phyloP scores from a whole-genome alignment of 2,113 vertebrate genomes.

The Genyomyrus donnyi region DNA sequence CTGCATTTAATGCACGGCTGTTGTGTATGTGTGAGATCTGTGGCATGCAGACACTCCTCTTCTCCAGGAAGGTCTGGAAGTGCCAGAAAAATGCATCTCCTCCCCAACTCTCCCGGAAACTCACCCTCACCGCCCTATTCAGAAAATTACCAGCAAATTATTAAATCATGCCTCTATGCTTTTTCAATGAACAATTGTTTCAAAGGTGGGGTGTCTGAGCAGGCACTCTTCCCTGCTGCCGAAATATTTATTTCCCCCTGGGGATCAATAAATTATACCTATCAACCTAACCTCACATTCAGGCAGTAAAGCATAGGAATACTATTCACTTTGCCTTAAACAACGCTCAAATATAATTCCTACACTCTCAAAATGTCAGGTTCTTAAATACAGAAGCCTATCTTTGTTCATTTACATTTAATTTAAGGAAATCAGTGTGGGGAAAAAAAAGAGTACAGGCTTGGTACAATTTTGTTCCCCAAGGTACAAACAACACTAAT shows the following conservation, averaged over 20 bases:
- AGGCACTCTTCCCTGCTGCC: not conserved
- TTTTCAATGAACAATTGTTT: not conserved
- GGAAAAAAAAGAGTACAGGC: not conserved
- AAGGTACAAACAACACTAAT: not conserved
- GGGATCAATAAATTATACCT: not conserved
- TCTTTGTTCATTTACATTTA: not conserved
- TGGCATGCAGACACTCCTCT: not conserved
- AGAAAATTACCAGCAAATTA: not conserved
- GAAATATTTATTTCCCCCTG: not conserved
- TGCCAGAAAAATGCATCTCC: not conserved
- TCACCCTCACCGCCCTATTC: not conserved
- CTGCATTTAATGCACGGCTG: not conserved
- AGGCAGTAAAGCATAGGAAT: not conserved
- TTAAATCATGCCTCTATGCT: not conserved
- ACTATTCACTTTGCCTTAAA: not conserved
- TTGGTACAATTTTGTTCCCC: not conserved
- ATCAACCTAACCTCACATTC: not conserved
- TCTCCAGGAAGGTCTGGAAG: not conserved
- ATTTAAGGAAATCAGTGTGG: not conserved
- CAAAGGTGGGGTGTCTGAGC: not conserved
- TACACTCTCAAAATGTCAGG: not conserved
- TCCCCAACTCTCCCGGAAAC: not conserved
- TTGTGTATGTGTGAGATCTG: not conserved
- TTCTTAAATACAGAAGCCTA: not conserved
- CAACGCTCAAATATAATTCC: not conserved